phyloP scores from a whole-genome alignment of 92 coral and sea anemone species.

The Parazoanthus atlanticus region DNA sequence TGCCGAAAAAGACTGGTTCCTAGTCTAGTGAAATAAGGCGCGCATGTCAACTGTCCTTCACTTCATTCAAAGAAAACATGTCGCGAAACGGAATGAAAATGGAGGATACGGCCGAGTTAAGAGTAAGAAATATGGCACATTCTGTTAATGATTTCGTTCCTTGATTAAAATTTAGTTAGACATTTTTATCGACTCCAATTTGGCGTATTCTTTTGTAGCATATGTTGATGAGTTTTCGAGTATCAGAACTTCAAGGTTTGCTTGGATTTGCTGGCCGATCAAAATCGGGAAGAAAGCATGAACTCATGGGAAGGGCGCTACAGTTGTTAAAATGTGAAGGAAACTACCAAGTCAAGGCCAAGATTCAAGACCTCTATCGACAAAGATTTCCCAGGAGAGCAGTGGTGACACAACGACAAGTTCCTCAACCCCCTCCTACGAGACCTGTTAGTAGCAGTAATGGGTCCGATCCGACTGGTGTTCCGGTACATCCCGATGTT shows the following conservation, averaged over 20 bases:
- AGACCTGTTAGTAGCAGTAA: conserved; percentile 53
- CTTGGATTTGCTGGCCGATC: conserved; percentile 98
- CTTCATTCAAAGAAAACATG: conserved; percentile 45
- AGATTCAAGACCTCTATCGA: conserved; percentile 87
- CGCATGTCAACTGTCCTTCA: conserved; percentile 39
- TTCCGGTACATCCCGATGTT: conserved; percentile 96
- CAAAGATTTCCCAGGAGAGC: conserved; percentile 90
- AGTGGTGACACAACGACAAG: conserved; percentile 55
- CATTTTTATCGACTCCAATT: not conserved
- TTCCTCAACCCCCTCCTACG: conserved; percentile 57
- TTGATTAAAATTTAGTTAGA: not conserved
- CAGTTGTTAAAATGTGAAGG: conserved; percentile 95
- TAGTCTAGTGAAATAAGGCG: conserved; percentile 26
- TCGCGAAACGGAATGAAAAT: conserved; percentile 61
- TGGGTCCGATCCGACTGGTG: conserved; percentile 61
- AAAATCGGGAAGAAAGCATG: conserved; percentile 96
- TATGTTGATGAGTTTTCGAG: conserved; percentile 98
- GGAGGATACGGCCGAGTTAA: conserved; percentile 85
- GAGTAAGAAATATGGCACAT: conserved; percentile 59
- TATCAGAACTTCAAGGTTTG: conserved; percentile 91
- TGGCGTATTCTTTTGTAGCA: conserved; percentile 67
- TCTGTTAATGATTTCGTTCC: not conserved
- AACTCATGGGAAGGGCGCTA: conserved; percentile 95
- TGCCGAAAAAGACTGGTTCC: conserved; percentile 19
- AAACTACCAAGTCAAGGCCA: conserved; percentile 77